These are phyloP conservation scores for Caenorhabditis plicata DNA, from an alignment of 2,888 invertebrate species.

Conservation along the genomic window DNA sequence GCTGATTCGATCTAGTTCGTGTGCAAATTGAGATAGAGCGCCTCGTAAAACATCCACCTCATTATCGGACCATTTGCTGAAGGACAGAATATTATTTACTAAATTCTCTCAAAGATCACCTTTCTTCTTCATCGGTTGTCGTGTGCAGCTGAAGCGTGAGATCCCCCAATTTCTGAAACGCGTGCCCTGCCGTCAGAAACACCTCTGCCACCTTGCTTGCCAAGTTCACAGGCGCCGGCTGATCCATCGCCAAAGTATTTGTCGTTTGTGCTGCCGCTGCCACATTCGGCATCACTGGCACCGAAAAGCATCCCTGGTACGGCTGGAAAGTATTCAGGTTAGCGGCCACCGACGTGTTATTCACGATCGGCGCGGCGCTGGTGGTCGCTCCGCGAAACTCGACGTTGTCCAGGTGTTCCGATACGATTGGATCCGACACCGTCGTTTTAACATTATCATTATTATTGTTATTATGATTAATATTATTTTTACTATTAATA, in stretches of 20 bases:
- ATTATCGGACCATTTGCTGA: constrained; percentile 54
- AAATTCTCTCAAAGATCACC: background rate
- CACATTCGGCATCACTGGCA: background rate
- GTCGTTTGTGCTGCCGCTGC: constrained; percentile 1
- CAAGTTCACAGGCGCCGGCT: constrained; percentile 33
- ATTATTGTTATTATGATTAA: too few relatives aligned
- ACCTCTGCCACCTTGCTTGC: constrained; percentile 54
- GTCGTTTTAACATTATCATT: background rate
- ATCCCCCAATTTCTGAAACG: constrained; percentile 60
- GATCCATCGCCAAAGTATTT: constrained; percentile 31
- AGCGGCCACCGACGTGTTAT: background rate
- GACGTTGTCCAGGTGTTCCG: constrained; percentile 2
- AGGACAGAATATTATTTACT: too few relatives aligned
- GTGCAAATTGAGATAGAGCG: constrained; percentile 54
- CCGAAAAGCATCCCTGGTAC: too few relatives aligned
- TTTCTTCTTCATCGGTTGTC: constrained; percentile 35
- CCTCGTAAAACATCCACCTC: constrained; percentile 52
- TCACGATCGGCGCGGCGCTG: too few relatives aligned
- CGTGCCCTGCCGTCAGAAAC: constrained; percentile 60
- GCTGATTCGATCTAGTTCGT: constrained; percentile 56
- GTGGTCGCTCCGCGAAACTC: constrained; percentile 8
- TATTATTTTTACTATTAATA: too few relatives aligned
- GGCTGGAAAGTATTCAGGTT: constrained; percentile 9
- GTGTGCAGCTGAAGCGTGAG: constrained; percentile 52
- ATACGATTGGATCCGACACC: too few relatives aligned